phyloP scores from a whole-genome alignment of 2,888 invertebrate species.

The Alentia gelatinosa region DNA sequence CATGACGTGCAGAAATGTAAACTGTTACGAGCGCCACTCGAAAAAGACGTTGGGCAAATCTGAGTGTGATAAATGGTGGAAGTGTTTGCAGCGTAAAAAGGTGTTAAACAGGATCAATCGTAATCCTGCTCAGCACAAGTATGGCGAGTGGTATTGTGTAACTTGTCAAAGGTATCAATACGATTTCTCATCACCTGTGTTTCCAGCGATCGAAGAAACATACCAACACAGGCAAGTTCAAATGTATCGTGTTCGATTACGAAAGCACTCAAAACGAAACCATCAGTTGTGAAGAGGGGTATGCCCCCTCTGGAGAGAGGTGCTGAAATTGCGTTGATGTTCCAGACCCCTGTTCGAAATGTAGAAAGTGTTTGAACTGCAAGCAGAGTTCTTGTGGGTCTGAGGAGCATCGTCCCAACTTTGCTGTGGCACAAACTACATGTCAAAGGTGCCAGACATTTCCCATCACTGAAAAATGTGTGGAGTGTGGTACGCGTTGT shows the following conservation, averaged over 20 bases:
- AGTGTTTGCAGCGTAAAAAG: not conserved
- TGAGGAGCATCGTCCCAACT: not conserved
- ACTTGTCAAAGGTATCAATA: not conserved
- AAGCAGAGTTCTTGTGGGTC: not conserved
- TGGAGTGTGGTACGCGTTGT: not conserved
- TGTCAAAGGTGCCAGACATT: not conserved
- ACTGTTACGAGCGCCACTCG: not conserved
- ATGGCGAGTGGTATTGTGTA: not conserved
- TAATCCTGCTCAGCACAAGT: not conserved
- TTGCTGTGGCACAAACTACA: not conserved
- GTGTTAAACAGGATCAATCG: not conserved
- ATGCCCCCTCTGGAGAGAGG: not conserved
- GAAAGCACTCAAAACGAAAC: slow-evolving; percentile 2
- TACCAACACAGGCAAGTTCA: not conserved
- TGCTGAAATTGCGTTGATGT: not conserved
- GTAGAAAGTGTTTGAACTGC: not conserved
- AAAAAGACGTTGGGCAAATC: not conserved
- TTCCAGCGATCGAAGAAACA: not conserved
- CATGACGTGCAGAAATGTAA: not conserved
- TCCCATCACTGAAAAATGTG: not conserved
- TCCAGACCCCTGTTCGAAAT: not conserved
- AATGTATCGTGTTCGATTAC: slow-evolving; percentile 16
- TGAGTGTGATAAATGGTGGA: not conserved
- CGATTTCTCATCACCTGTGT: not conserved
- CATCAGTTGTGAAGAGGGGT: not conserved